Percentiles rank a stretch among this genome's conserved stretches.
Evolutionary conservation across 1,140 invertebrate species (phyloP).

Genomic region (Drosophila seguyi): DNA sequence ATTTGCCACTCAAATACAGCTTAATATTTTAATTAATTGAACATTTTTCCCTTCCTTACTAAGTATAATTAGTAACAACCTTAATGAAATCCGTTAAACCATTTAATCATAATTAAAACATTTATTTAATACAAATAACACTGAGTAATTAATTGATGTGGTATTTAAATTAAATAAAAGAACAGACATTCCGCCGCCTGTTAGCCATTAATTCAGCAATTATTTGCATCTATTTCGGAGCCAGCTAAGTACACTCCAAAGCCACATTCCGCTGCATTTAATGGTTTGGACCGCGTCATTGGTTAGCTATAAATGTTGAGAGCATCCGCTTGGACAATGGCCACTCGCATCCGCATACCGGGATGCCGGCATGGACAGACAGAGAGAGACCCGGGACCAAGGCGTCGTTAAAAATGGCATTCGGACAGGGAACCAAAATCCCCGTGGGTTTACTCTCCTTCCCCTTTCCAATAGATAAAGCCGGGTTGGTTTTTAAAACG

Average conservation of each 20-base stretch:
- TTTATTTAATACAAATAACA: too few species aligned
- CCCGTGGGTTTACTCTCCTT: neutral
- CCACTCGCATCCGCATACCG: conserved; percentile 11
- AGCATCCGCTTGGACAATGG: conserved; percentile 42
- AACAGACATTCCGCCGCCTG: neutral
- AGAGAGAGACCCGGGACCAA: conserved; percentile 11
- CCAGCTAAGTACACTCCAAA: conserved; percentile 10
- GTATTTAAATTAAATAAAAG: conserved; percentile 1
- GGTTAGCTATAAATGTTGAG: conserved; percentile 29
- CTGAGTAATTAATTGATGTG: conserved; percentile 5
- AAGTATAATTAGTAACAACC: neutral
- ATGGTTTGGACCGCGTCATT: conserved; percentile 34
- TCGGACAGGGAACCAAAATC: conserved; percentile 32
- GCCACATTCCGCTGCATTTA: conserved; percentile 31
- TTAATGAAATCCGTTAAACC: neutral
- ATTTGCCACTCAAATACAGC: neutral
- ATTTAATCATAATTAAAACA: conserved; percentile 12
- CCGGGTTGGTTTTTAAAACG: conserved; percentile 35
- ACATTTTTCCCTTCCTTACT: neutral
- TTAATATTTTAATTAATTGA: neutral
- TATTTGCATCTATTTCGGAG: conserved; percentile 18
- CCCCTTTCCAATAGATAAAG: conserved; percentile 21
- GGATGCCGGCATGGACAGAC: too few species aligned
- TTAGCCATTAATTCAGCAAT: conserved; percentile 6
- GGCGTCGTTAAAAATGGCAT: conserved; percentile 28